phyloP scores from a whole-genome alignment of 2,888 invertebrate genomes.

The Pasiphila rectangulata region DNA sequence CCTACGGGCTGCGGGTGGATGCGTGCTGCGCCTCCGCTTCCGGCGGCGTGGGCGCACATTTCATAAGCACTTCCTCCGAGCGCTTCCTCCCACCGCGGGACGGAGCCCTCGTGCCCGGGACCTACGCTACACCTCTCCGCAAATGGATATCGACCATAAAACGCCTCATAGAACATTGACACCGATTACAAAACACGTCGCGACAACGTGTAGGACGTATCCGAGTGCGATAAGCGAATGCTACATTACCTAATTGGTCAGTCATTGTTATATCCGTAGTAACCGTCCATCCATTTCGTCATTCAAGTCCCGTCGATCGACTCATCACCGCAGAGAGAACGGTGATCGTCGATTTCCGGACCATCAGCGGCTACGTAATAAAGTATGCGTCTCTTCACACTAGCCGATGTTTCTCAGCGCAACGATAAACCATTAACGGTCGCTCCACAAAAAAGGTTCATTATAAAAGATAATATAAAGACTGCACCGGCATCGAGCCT shows the following conservation, averaged over 20 bases:
- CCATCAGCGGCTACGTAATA: conserved; percentile 27
- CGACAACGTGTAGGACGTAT: conserved; percentile 49
- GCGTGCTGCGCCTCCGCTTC: conserved; percentile 66
- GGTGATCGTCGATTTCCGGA: conserved; percentile 48
- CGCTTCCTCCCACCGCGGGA: conserved; percentile 58
- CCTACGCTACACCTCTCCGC: conserved; percentile 31
- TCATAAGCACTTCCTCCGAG: conserved; percentile 71
- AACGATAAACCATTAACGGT: conserved; percentile 73
- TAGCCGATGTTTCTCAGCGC: conserved; percentile 59
- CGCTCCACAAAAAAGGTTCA: conserved; percentile 72
- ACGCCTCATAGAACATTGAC: conserved; percentile 39
- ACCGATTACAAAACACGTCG: conserved; percentile 43
- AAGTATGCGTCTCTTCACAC: conserved; percentile 41
- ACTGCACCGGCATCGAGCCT: conserved; percentile 76
- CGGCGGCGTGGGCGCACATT: conserved; percentile 67
- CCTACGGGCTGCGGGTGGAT: conserved; percentile 45
- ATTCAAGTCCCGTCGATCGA: conserved; percentile 48
- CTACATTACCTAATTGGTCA: conserved; percentile 52
- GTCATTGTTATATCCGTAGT: conserved; percentile 53
- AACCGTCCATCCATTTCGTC: conserved; percentile 42
- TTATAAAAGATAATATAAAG: conserved; percentile 77
- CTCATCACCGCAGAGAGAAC: conserved; percentile 43
- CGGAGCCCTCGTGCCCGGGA: conserved; percentile 33
- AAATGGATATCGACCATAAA: conserved; percentile 42
- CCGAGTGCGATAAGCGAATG: conserved; percentile 51